A percentile compares a stretch with the other conserved stretches of the same genome.
Evolutionary conservation across 2,888 invertebrate genomes (phyloP).

Genomic region (Lutraria lutraria): DNA sequence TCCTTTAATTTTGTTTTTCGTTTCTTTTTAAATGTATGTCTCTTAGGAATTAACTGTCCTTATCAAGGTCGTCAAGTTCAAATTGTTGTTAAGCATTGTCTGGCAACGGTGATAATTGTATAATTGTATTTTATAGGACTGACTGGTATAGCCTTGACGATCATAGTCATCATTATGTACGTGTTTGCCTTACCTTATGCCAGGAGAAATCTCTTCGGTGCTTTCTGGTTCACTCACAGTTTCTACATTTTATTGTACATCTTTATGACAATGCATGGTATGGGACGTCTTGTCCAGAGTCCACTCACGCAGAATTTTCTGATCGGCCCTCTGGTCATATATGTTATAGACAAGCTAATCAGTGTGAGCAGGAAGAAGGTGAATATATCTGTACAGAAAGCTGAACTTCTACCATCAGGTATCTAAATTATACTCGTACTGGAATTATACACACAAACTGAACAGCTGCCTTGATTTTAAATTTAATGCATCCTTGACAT

Average conservation of each 20-base stretch:
- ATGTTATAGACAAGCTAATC: conserved; percentile 89
- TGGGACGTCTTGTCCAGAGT: conserved; percentile 88
- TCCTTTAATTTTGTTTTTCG: no score
- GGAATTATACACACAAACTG: no score
- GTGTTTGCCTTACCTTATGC: conserved; percentile 89
- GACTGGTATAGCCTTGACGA: conserved; percentile 88
- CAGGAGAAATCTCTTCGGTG: conserved; percentile 88
- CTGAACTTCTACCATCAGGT: conserved; percentile 89
- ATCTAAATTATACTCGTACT: conserved; percentile 63
- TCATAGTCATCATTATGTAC: conserved; percentile 88
- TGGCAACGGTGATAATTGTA: no score
- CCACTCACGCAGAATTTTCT: conserved; percentile 89
- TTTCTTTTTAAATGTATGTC: no score
- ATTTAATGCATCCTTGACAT: no score
- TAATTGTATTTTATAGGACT: conserved; percentile 85
- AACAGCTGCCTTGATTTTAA: no score
- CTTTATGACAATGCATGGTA: conserved; percentile 89
- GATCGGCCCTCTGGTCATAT: conserved; percentile 89
- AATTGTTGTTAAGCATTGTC: no score
- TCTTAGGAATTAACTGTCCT: no score
- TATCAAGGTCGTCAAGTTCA: no score
- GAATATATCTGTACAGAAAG: conserved; percentile 89
- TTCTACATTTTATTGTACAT: conserved; percentile 89
- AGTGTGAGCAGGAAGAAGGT: conserved; percentile 89
- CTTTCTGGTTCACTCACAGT: conserved; percentile 89